Evolutionary conservation across 1,140 invertebrate species (phyloP), one percentile per base, ranked within the genome.

Genomic region (Vanessa atalanta): DNA sequence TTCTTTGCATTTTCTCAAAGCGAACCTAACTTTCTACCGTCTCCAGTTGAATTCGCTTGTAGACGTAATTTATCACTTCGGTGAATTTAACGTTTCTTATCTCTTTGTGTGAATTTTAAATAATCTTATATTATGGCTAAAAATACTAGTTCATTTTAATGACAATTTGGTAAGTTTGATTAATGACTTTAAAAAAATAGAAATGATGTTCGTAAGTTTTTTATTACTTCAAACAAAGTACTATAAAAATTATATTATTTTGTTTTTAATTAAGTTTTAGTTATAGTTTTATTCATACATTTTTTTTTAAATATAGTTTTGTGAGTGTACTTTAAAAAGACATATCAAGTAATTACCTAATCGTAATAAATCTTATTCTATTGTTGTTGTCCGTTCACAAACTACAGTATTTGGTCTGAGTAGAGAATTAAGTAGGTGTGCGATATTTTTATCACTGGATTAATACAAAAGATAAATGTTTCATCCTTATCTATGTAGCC

Each of bases 21-120:
- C 63, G 43, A 37, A 72, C 53, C 55, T 66, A 72, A 66, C 71
- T 72, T 72, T 51, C 71, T 72, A 57, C 51, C 71, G 64, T 72
- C 71, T 72, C 47, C 64, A 61, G 43, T 47, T 55, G 47, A 64
- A 57, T 60, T 47, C 64, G n/a, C 50, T 9, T 60, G 71, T 67
- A 66, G 64, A 72, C 47, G 71, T 72, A 72, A 72, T 72, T 67
- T 72, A 72, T 72, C 71, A 66, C 53, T 72, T 55, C 47, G 53
- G 9, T 15, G 26, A 66, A 72, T 65, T 72, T 50, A 37, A 50
- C 64, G 43, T 66, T 50, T 65, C 65, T 48, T 69, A 53, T 60
- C 47, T 72, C 51, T 72, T 43, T 55, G 50, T 72, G 50, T 23
- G 13, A 65, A n/a, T 43, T 51, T 64, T 43, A 71, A 71, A 37